A percentile compares a stretch with the other conserved stretches of the same genome.
phyloP scores from a whole-genome alignment of 2,113 vertebrate genomes.

The Girardinichthys multiradiatus region DNA sequence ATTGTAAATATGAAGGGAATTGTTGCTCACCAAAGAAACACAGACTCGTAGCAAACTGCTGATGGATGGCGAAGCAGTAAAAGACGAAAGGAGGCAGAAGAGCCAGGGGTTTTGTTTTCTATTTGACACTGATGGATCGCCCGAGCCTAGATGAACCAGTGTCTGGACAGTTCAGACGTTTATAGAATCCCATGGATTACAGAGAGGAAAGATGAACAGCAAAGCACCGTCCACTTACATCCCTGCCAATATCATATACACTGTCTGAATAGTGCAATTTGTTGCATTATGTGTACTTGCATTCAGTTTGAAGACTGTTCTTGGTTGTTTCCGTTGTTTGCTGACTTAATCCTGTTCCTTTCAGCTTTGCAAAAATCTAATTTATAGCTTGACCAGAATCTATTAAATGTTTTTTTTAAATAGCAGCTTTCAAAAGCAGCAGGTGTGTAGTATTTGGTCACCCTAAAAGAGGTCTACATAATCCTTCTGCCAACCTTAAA shows the following conservation, averaged over 20 bases:
- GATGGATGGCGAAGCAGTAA: slow-evolving; percentile 26
- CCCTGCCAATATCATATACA: neutral
- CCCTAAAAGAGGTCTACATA: slow-evolving; percentile 13
- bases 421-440: slow-evolving; percentile 19
- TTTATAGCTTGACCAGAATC: slow-evolving; percentile 13
- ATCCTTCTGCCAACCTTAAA: slow-evolving; percentile 57
- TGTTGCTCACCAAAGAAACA: slow-evolving; percentile 12
- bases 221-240: slow-evolving; percentile 14
- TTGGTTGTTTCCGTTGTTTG: slow-evolving; percentile 1
- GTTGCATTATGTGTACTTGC: neutral
- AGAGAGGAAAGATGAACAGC: slow-evolving; percentile 27
- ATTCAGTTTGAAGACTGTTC: slow-evolving; percentile 6
- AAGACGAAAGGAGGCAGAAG: slow-evolving; percentile 12
- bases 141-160: slow-evolving; percentile 50
- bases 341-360: neutral
- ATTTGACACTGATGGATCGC: slow-evolving; percentile 58
- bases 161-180: slow-evolving; percentile 60
- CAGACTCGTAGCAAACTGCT: slow-evolving; percentile 16
- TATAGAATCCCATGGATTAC: slow-evolving; percentile 57
- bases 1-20: neutral
- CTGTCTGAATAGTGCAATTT: neutral
- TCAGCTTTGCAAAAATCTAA: slow-evolving; percentile 8
- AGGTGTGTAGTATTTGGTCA: slow-evolving; percentile 11
- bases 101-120: slow-evolving; percentile 53
- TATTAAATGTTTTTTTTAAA: slow-evolving; percentile 45